Base-by-base conservation (phyloP, 2,888 invertebrate genomes). In the Blastobasis lacticolella region DNA sequence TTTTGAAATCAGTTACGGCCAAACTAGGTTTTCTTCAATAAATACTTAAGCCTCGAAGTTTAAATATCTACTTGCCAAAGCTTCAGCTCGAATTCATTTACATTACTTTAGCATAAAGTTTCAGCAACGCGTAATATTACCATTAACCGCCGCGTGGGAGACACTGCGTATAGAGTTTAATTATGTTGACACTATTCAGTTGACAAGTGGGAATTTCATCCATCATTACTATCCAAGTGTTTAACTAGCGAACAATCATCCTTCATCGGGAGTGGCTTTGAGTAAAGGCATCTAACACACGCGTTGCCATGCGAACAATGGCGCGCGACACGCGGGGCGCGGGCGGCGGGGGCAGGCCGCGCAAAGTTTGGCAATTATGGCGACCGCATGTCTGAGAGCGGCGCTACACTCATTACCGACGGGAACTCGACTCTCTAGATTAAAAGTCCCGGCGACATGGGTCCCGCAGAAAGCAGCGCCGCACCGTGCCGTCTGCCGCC, bases 361-460 rank as follows among this genome's bases (percentile, higher is more conserved):
- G 69, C 78, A 78, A 88, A 88, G 85, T 88, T 88, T 86, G 86
- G 85, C 85, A 88, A 88, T 88, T 88, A 88, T 76, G 84, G 79
- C 80, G 83, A 85, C 87, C 87, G 83, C 87, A 86, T 84, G 87
- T 86, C 85, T 83, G 78, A 78, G 79, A 83, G 83, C 82, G 79
- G 75, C 78, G 84, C 83, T 79, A 82, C 83, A 81, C 85, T 86
- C 83, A 86, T 86, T 86, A 86, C 83, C 72, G 72, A 71, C 77
- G 75, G 72, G 78, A 86, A 81, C 80, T 79, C 78, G 69, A 78
- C 79, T 82, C 79, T 76, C 80, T 82, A 79, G 81, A 84, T 83
- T 85, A 84, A 85, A 85, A 85, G 79, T 79, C 73, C 69, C 68
- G 73, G 78, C 71, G 73, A 76, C 74, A 73, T 67, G 71, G 70